Evolutionary conservation across 2,113 vertebrate species (phyloP), one percentile per base, ranked within the genome.

Genomic region (Oreochromis spilurus): DNA sequence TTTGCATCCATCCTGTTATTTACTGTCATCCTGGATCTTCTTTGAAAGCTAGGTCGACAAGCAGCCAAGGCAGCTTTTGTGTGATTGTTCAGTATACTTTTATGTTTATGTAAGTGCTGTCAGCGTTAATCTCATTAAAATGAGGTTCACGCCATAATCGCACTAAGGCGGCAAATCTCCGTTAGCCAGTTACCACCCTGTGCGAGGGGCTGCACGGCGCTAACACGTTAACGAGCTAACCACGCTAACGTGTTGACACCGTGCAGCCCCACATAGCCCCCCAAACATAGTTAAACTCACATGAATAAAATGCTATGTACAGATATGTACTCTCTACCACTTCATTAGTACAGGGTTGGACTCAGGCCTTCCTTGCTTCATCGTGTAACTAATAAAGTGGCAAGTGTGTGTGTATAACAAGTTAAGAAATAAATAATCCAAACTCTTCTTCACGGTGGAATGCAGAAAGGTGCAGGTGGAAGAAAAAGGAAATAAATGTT

Each of bases 161-260:
- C 24, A 58, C 29, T 58, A 58, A 5, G 4, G 1, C 2, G 0
- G 55, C 55, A 58, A 58, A 58, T 29, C 55, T 58, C 55, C 0
- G 0, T 58, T 58, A 29, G 24, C 55, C 24, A 58, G 1, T 29
- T 29, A 57, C 7, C 24, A 3, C 24, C 55, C 55, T 29, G 55
- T 57, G 54, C 1, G 2, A 52, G 50, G 50, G 50, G 50, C 50
- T 52, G 17, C 50, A n/a, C 1, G 9, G 52, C 0, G 2, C 21
- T 26, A 55, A 3, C 6, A 17, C 2, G 4, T 4, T 17, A 50
- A 17, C 0, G n/a, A 0, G 52, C 52, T 7, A 21, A n/a, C 9
- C 9, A 57, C 12, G 0, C 54, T 57, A 57, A 57, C 14, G 1
- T 2, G 1, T 57, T 57, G 24, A 57, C 26, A 24, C 54, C 54